Evolutionary conservation across 2,888 invertebrate genomes (phyloP).

Genomic region (Shargacucullia verbasci): DNA sequence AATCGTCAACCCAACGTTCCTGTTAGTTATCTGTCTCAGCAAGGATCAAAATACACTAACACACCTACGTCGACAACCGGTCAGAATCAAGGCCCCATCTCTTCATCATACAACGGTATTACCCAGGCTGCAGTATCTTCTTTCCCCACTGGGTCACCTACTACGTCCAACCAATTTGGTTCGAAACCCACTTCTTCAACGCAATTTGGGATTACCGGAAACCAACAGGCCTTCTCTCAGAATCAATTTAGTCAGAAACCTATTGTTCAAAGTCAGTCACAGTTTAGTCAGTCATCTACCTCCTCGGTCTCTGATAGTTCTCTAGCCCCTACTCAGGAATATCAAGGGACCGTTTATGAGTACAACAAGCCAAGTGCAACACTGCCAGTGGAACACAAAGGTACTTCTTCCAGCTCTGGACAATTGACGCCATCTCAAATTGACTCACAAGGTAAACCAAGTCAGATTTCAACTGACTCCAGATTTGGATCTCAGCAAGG

Average conservation of each 20-base stretch:
- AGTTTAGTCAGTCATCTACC: conserved; percentile 19
- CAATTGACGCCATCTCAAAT: conserved; percentile 5
- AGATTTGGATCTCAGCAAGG: conserved; percentile 35
- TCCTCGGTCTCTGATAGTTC: conserved; percentile 16
- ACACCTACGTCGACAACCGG: conserved; percentile 44
- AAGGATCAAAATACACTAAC: conserved; percentile 48
- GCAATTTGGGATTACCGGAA: conserved; percentile 23
- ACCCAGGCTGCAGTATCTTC: conserved; percentile 61
- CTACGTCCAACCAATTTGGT: conserved; percentile 36
- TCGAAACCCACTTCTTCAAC: conserved; percentile 13
- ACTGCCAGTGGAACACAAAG: conserved; percentile 50
- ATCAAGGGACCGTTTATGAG: conserved; percentile 70
- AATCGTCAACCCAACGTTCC: conserved; percentile 13
- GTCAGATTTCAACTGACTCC: conserved; percentile 20
- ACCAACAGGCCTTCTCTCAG: conserved; percentile 7
- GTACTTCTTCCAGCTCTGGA: conserved; percentile 5
- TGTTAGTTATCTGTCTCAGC: conserved; percentile 40
- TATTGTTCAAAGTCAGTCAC: conserved; percentile 30
- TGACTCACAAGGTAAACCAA: conserved; percentile 25
- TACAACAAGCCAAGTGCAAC: conserved; percentile 73
- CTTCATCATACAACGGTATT: conserved; percentile 57
- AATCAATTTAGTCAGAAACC: conserved; percentile 28
- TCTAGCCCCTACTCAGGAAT: conserved; percentile 45
- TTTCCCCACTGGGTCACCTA: conserved; percentile 66
- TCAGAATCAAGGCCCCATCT: conserved; percentile 33